Evolutionary conservation across 2,888 invertebrate genomes (phyloP), one percentile per base, ranked within the genome.

Genomic region (Cataglyphis rosenhaueri): DNA sequence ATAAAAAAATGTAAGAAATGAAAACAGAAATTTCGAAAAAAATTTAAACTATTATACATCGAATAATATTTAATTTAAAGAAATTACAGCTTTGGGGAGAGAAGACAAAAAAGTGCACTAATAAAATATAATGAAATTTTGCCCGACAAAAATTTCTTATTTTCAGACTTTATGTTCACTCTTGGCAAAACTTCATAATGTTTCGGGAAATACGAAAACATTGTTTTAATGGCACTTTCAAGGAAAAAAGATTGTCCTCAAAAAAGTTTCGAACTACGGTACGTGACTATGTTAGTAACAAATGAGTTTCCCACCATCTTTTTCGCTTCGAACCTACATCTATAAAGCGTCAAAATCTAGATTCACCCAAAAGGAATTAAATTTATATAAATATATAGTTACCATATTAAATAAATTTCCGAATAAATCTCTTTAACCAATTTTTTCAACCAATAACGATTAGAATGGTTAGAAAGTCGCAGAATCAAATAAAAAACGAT

Each of bases 141-240:
- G 29, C 38, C 59, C 10, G 18, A 25, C n/a, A 18, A n/a, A 78
- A 59, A 78, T 76, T 76, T 52, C 48, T 21, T 18, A 38, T 59
- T 70, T 59, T 1, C 71, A 41, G 25, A 71, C 32, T 59, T 57
- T 66, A n/a, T 12, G 25, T 10, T 18, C 10, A 15, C 18, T 71
- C 71, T 44, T 71, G 59, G 78, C 44, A 18, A 71, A 32, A 78
- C 70, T 70, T 57, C 70, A n/a, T 41, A 68, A 78, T 68, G 15
- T 78, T 41, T 71, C 57, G 18, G 25, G 21, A 44, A 79, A 10
- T 32, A 48, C 32, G 55, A 78, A 78, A 35, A 15, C 8, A 12
- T 75, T 48, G 21, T 57, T 57, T 57, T 62, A 74, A 48, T 15
- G 35, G 29, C 15, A 32, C 29, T 78, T 70, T 78, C 44, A 4